Base-by-base conservation (phyloP, 2,113 vertebrate genomes). In the Malurus elegans region DNA sequence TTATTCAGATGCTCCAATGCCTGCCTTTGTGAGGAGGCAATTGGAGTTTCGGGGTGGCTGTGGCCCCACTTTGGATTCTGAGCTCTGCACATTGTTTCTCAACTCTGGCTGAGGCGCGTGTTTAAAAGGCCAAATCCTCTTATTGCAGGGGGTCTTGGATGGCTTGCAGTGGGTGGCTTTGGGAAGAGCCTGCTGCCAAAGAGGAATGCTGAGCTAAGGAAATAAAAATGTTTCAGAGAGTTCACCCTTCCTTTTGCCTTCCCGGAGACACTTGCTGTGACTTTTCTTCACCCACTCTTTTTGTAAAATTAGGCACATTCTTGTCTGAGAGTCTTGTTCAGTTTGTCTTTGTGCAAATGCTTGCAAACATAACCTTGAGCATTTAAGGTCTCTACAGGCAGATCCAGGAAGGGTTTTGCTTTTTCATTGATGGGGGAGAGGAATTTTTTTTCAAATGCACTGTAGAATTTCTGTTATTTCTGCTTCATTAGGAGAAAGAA, bases 381-480 rank as follows among this genome's bases (percentile, higher is more conserved):
- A 8, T 89, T 74, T 48, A 57, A 76, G 21, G 19, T 85, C 54
- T 76, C 50, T 70, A 64, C 84, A 84, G 38, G 71, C 60, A 93
- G 69, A 60, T 72, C 26, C 45, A 65, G 32, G 4, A 40, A 28
- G 3, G 4, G 0, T 78, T 64, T 91, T 60, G 45, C 51, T 57
- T 82, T 90, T 79, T 79, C 18, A 12, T 12, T 47, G 12, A 14
- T 67, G 14, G 5, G 13, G 17, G 10, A 21, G 40, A 67, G 20
- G 12, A 24, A 24, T 26, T 74, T 70, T 74, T 85, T 85, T 91
- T 38, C 40, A 73, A 79, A 86, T 44, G 18, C n/a, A 19, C 5
- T 86, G 34, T 70, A 44, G 64, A 64, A 87, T 94, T 93, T 93
- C 47, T 86, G 40, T 73, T 75, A 45, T 90, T 95, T 93, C 93